Evolutionary conservation across 2,888 invertebrate genomes (phyloP).

Genomic region (Colostygia pectinataria): DNA sequence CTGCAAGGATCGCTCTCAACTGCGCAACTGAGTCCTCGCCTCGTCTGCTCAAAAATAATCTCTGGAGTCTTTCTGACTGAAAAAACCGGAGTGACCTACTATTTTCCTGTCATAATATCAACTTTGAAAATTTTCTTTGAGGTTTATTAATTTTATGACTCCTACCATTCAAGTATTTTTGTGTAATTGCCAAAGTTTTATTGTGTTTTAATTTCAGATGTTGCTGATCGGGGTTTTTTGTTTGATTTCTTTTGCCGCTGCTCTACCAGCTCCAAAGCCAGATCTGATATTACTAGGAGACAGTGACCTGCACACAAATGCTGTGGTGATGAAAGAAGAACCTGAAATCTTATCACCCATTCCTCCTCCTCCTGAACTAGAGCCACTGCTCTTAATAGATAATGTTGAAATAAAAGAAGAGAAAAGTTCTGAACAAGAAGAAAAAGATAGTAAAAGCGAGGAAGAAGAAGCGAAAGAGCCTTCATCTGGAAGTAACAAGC

Average conservation of each 20-base stretch:
- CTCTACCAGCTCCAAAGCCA: conserved; percentile 42
- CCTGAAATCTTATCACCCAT: conserved; percentile 17
- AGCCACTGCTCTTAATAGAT: conserved; percentile 14
- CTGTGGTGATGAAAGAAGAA: not conserved
- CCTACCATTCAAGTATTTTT: no score
- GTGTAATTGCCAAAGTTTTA: no score
- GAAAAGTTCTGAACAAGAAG: conserved; percentile 5
- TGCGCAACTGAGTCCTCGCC: no score
- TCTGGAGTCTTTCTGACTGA: no score
- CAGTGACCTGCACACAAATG: conserved; percentile 20
- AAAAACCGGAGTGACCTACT: no score
- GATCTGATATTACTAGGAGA: conserved; percentile 5
- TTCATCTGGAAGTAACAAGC: conserved; percentile 7
- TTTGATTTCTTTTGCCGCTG: conserved; percentile 42
- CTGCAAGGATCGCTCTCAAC: no score
- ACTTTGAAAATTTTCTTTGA: not conserved
- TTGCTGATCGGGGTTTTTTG: conserved; percentile 43
- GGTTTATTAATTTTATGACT: not conserved
- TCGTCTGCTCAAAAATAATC: no score
- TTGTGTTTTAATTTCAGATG: conserved; percentile 48
- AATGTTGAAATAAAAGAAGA: conserved; percentile 3
- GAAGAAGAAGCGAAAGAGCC: conserved; percentile 14
- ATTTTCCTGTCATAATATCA: no score
- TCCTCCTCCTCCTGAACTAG: conserved; percentile 24
- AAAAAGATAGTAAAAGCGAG: conserved; percentile 2